Evolutionary conservation across 2,113 vertebrate species (phyloP).

Genomic region (Noturus placidus): DNA sequence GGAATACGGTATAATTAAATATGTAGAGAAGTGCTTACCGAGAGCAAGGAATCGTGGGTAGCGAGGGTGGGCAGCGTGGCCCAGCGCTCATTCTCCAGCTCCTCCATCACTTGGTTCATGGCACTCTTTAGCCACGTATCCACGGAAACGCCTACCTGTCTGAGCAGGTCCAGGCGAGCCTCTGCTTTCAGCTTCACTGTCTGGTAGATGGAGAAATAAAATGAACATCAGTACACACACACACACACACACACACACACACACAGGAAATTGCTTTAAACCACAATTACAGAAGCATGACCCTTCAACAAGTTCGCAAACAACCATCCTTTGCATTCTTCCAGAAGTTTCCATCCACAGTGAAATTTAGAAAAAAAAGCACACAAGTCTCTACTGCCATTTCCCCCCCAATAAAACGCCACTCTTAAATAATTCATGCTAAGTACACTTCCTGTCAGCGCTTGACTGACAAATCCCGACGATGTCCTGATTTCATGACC

Average conservation of each 20-base stretch:
- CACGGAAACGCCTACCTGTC: constrained; percentile 94
- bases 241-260: not conserved
- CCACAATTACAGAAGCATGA: not conserved
- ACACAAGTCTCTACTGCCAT: not conserved
- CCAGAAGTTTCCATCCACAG: not conserved
- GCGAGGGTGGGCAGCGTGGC: constrained; percentile 80
- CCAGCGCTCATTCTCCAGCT: constrained; percentile 97
- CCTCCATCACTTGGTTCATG: constrained; percentile 99
- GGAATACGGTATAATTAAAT: not conserved
- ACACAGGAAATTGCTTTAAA: not conserved
- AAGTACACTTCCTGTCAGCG: constrained; percentile 26
- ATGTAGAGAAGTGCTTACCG: constrained; percentile 76
- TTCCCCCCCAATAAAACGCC: not conserved
- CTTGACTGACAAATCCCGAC: not conserved
- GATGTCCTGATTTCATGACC: constrained; percentile 23
- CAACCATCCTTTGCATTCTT: not conserved
- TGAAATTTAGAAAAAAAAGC: constrained; percentile 7
- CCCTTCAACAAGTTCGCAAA: not conserved
- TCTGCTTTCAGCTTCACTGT: constrained; percentile 94
- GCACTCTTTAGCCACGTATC: constrained; percentile 97
- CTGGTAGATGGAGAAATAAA: constrained; percentile 64
- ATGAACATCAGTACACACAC: not conserved
- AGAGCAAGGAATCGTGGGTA: constrained; percentile 86
- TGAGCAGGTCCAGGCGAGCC: constrained; percentile 89
- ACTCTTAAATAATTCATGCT: constrained; percentile 45